Percentiles rank a stretch among this genome's conserved stretches.
These are phyloP conservation scores for Sardinella longiceps DNA, from an alignment of 2,797 vertebrate genomes.

Conservation along the genomic window DNA sequence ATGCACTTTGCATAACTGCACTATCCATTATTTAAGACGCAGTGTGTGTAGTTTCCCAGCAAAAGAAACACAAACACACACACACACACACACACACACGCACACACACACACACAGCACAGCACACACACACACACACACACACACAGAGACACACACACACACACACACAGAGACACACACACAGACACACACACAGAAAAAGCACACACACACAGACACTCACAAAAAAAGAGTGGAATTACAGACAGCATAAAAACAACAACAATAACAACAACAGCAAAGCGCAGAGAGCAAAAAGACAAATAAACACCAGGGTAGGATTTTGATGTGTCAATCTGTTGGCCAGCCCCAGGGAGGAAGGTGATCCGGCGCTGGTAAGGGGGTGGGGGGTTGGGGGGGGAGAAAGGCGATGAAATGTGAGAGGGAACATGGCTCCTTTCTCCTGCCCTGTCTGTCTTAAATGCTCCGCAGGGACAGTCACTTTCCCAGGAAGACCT, in stretches of 20 bases:
- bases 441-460: conserved; percentile 51
- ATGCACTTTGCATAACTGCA: conserved; percentile 52
- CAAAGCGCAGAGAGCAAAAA: conserved; percentile 42
- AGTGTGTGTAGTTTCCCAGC: not conserved
- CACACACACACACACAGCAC: conserved; percentile 27
- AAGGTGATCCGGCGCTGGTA: conserved; percentile 65
- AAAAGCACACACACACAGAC: conserved; percentile 33
- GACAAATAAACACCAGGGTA: conserved; percentile 67
- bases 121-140: conserved; percentile 30
- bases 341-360: conserved; percentile 58
- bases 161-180: too few relatives aligned
- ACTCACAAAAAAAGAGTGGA: not conserved
- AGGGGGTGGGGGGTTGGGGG: too few relatives aligned
- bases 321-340: conserved; percentile 72
- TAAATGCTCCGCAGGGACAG: conserved; percentile 66
- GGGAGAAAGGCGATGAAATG: conserved; percentile 31
- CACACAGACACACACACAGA: conserved; percentile 22
- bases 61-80: not conserved
- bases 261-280: conserved; percentile 37
- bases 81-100: conserved; percentile 21
- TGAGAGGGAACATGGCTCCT: conserved; percentile 4
- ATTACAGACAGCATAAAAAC: conserved; percentile 25
- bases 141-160: not conserved
- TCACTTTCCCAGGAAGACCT: conserved; percentile 65
- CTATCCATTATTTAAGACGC: conserved; percentile 72